Evolutionary conservation across 2,888 invertebrate genomes (phyloP).

Genomic region (Ctena decussata): DNA sequence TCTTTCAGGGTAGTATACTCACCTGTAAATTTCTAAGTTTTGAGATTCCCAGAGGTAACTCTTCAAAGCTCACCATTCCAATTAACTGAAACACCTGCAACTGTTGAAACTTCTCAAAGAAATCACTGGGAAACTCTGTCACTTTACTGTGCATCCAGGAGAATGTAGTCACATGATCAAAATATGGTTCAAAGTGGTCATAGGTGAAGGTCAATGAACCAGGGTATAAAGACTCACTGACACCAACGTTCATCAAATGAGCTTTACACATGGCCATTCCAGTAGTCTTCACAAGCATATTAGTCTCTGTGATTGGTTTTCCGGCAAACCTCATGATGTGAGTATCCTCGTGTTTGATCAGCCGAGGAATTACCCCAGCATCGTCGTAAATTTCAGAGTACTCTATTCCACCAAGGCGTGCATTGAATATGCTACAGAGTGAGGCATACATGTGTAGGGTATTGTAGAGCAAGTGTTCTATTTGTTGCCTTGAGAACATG

Average conservation of each 20-base stretch:
- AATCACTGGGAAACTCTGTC: constrained; percentile 65
- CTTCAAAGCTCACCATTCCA: constrained; percentile 37
- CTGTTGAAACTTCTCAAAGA: constrained; percentile 74
- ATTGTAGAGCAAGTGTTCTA: constrained; percentile 47
- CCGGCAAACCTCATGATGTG: constrained; percentile 32
- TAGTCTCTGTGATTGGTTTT: constrained; percentile 40
- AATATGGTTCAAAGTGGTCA: constrained; percentile 75
- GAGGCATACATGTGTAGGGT: constrained; percentile 73
- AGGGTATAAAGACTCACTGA: constrained; percentile 24
- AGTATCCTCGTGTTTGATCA: constrained; percentile 58
- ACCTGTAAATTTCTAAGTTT: constrained; percentile 67
- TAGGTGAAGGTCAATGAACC: constrained; percentile 54
- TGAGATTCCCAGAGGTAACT: constrained; percentile 70
- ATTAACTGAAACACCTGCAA: constrained; percentile 63
- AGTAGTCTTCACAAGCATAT: constrained; percentile 43
- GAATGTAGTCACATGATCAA: constrained; percentile 71
- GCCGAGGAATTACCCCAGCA: constrained; percentile 51
- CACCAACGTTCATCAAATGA: constrained; percentile 52
- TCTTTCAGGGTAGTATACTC: no score
- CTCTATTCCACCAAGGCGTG: constrained; percentile 73
- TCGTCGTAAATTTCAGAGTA: constrained; percentile 60
- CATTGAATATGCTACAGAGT: constrained; percentile 75
- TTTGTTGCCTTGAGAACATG: constrained; percentile 31
- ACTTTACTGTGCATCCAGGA: constrained; percentile 59
- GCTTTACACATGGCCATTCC: constrained; percentile 65